Evolutionary conservation across 1,140 invertebrate species (phyloP).

Genomic region (Holcopasites calliopsidis): DNA sequence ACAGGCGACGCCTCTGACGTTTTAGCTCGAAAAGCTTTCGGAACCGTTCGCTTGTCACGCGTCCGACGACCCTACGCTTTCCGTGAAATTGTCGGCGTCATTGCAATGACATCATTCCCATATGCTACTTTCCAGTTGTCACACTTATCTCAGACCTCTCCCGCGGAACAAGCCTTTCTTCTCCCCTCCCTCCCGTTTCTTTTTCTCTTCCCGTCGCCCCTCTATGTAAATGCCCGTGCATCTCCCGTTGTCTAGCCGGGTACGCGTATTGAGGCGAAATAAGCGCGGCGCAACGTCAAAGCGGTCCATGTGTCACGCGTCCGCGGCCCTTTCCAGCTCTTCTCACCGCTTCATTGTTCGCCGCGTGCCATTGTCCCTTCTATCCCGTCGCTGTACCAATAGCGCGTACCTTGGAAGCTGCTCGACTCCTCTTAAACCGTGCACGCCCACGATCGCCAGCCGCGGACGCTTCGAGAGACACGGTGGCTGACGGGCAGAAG

Average conservation of each 20-base stretch:
- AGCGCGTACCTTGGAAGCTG: neutral
- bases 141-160: slow-evolving; percentile 38
- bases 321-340: slow-evolving; percentile 1
- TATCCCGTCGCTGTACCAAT: slow-evolving; percentile 20
- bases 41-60: neutral
- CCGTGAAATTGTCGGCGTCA: neutral
- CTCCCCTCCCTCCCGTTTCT: neutral
- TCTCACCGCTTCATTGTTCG: slow-evolving; percentile 11
- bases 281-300: slow-evolving; percentile 30
- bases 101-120: slow-evolving; percentile 25
- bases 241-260: too few species aligned
- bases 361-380: slow-evolving; percentile 38
- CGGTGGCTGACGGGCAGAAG: slow-evolving; percentile 34
- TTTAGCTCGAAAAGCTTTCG: neutral
- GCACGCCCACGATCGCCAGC: neutral
- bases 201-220: neutral
- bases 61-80: neutral
- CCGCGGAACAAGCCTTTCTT: slow-evolving; percentile 30
- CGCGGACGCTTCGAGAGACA: neutral
- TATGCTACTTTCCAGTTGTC: slow-evolving; percentile 45
- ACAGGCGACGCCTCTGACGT: neutral
- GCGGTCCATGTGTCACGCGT: slow-evolving; percentile 28
- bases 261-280: neutral
- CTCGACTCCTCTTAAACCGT: too few species aligned
- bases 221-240: too few species aligned